These are phyloP conservation scores for Gyps fulvus DNA, from an alignment of 2,113 vertebrate species.

Conservation along the genomic window DNA sequence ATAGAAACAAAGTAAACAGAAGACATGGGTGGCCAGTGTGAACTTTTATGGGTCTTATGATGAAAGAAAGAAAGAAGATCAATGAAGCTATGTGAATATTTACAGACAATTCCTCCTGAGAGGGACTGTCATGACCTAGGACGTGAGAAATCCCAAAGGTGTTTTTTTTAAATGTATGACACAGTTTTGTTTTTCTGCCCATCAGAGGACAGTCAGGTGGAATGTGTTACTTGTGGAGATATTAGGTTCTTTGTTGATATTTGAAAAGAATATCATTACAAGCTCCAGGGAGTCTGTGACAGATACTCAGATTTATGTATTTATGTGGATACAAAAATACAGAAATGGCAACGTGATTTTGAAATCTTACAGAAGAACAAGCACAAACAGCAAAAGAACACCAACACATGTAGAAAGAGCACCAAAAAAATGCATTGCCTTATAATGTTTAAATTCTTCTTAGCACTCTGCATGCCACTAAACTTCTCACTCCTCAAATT, in stretches of 20 bases:
- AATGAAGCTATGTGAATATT: neutral
- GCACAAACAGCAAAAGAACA: neutral
- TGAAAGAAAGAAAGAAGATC: neutral
- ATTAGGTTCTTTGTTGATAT: neutral
- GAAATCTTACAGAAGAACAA: neutral
- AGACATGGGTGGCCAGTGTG: neutral
- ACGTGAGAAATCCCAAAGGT: neutral
- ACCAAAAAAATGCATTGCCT: neutral
- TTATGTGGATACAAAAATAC: neutral
- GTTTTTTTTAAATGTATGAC: neutral
- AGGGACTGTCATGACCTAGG: neutral
- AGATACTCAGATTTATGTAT: neutral
- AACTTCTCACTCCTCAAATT: neutral
- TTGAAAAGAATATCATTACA: neutral
- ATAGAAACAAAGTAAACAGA: neutral
- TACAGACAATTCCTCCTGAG: neutral
- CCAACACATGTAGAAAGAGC: neutral
- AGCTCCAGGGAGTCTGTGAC: neutral
- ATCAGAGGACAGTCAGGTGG: neutral
- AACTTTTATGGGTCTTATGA: neutral
- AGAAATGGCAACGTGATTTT: neutral
- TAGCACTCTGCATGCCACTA: neutral
- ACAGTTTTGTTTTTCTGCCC: neutral
- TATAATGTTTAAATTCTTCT: neutral
- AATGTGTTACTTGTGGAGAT: neutral